Percentiles rank a stretch among this genome's conserved stretches.
These are phyloP conservation scores for Drosophila pallidifrons DNA, from an alignment of 1,140 invertebrate genomes.

Conservation along the genomic window DNA sequence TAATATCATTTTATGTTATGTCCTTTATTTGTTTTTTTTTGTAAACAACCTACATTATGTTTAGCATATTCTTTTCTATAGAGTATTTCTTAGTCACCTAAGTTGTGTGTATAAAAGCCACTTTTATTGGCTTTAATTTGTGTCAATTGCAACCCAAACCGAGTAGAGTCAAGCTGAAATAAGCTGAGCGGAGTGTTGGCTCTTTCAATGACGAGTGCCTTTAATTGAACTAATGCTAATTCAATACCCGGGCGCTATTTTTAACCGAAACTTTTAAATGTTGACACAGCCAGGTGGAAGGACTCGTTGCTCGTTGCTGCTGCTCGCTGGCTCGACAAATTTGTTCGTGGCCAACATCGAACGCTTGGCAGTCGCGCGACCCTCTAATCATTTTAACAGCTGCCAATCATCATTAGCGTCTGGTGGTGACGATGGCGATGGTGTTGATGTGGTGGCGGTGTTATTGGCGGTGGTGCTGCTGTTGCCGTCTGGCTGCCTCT, in stretches of 20 bases:
- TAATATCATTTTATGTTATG: too few relatives aligned
- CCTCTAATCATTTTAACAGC: constrained; percentile 74
- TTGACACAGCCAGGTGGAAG: constrained; percentile 13
- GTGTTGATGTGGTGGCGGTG: constrained; percentile 12
- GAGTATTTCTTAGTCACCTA: too few relatives aligned
- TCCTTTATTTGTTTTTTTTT: too few relatives aligned
- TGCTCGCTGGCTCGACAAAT: not conserved
- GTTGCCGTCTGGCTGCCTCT: constrained; percentile 10
- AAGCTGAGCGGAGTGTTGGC: not conserved
- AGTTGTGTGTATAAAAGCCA: not conserved
- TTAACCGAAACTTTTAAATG: constrained; percentile 44
- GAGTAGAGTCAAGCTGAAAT: not conserved
- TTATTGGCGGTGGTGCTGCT: constrained; percentile 7
- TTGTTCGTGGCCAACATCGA: constrained; percentile 11
- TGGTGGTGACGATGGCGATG: constrained; percentile 4
- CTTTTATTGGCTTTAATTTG: not conserved
- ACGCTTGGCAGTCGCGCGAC: constrained; percentile 36
- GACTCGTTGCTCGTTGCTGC: not conserved
- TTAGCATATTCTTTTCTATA: too few relatives aligned
- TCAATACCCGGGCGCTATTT: constrained; percentile 29
- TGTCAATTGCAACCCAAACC: not conserved
- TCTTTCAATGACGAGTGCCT: constrained; percentile 3
- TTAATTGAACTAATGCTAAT: constrained; percentile 34
- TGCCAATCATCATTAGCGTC: constrained; percentile 72
- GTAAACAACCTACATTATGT: too few relatives aligned